phyloP scores from a whole-genome alignment of 2,888 invertebrate species.

The Cyclophora punctaria region DNA sequence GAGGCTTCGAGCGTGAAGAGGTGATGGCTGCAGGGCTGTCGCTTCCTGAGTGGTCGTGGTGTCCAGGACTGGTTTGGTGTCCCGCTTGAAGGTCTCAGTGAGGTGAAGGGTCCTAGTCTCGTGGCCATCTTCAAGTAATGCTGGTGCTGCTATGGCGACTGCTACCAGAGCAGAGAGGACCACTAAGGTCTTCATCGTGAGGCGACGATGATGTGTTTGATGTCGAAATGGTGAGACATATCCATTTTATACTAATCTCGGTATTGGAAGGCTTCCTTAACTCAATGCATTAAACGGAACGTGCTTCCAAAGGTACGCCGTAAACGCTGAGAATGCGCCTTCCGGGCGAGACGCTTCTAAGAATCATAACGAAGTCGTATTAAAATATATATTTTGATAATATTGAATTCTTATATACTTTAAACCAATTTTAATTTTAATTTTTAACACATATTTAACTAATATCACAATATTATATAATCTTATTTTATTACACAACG shows the following conservation, averaged over 20 bases:
- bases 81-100: slow-evolving; percentile 27
- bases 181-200: slow-evolving; percentile 58
- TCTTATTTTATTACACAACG: too few species aligned
- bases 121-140: slow-evolving; percentile 27
- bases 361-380: too few species aligned
- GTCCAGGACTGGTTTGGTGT: slow-evolving; percentile 41
- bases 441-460: too few species aligned
- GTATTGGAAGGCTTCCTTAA: slow-evolving; percentile 17
- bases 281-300: slow-evolving; percentile 33
- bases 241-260: slow-evolving; percentile 52
- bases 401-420: too few species aligned
- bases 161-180: slow-evolving; percentile 47
- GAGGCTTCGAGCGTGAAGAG: slow-evolving; percentile 29
- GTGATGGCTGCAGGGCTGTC: slow-evolving; percentile 7
- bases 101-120: slow-evolving; percentile 12
- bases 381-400: too few species aligned
- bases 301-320: slow-evolving; percentile 35
- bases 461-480: too few species aligned
- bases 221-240: slow-evolving; percentile 24
- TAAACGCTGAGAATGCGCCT: slow-evolving; percentile 38
- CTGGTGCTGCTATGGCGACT: slow-evolving; percentile 47
- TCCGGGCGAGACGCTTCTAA: slow-evolving; percentile 18
- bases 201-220: slow-evolving; percentile 37
- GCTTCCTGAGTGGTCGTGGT: slow-evolving; percentile 3
- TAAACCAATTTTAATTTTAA: too few species aligned